A percentile compares a stretch with the other conserved stretches of the same genome.
These are phyloP conservation scores for Clarias fuscus DNA, from an alignment of 2,797 vertebrate species.

Conservation along the genomic window DNA sequence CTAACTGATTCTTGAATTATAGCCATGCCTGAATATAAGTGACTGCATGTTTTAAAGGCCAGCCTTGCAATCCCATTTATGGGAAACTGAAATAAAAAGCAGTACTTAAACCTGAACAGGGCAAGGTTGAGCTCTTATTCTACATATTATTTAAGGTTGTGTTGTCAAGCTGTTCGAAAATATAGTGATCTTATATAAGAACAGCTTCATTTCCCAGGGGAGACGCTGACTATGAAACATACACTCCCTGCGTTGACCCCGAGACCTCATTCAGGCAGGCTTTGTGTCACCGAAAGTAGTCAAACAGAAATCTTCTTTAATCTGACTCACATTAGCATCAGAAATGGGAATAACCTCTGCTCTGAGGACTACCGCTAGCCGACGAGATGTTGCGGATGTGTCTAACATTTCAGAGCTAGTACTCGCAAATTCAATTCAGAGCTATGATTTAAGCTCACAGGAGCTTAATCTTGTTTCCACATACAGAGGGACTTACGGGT, in stretches of 20 bases:
- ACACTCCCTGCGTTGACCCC: slow-evolving; percentile 24
- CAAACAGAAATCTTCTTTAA: slow-evolving; percentile 21
- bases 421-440: slow-evolving; percentile 58
- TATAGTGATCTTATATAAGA: neutral
- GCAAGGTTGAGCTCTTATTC: neutral
- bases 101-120: slow-evolving; percentile 23
- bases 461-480: slow-evolving; percentile 59
- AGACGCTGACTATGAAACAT: slow-evolving; percentile 5
- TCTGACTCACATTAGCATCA: slow-evolving; percentile 36
- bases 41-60: slow-evolving; percentile 7
- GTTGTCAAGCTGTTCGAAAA: neutral
- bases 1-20: slow-evolving; percentile 17
- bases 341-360: slow-evolving; percentile 38
- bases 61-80: neutral
- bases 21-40: neutral
- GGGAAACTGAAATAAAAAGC: slow-evolving; percentile 18
- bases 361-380: slow-evolving; percentile 26
- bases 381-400: slow-evolving; percentile 38
- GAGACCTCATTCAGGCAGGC: slow-evolving; percentile 27
- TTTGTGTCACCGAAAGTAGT: slow-evolving; percentile 28
- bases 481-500: slow-evolving; percentile 55
- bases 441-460: slow-evolving; percentile 50
- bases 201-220: slow-evolving; percentile 25
- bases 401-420: slow-evolving; percentile 44
- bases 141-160: slow-evolving; percentile 14